Conservation (phyloP, 2,888 invertebrate genomes). For the Stegophylla sp. region DNA sequence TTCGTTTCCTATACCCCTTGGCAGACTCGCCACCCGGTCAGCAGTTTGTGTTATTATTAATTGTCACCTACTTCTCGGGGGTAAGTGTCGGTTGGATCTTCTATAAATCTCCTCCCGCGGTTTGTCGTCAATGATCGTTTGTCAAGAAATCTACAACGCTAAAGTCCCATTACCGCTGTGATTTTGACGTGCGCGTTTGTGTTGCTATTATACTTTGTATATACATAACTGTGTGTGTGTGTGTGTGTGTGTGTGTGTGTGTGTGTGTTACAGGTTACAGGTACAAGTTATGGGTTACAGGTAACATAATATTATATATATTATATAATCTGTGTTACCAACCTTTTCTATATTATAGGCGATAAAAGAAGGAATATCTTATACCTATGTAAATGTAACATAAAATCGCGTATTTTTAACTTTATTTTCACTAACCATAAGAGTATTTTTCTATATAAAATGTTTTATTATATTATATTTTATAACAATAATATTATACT, state of each 20-base stretch:
- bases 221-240: not conserved
- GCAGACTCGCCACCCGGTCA: not conserved
- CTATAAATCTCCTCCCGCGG: constrained; percentile 8
- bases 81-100: constrained; percentile 12
- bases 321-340: too few relatives aligned
- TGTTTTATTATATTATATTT: not conserved
- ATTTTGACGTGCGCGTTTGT: constrained; percentile 8
- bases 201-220: not conserved
- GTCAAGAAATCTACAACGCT: constrained; percentile 19
- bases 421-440: not conserved
- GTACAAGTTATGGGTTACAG: too few relatives aligned
- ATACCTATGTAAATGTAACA: too few relatives aligned
- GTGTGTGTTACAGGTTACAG: not conserved
- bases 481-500: not conserved
- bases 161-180: constrained; percentile 10
- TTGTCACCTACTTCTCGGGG: constrained; percentile 29
- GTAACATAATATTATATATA: too few relatives aligned
- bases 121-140: constrained; percentile 28
- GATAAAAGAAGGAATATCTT: too few relatives aligned
- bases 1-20: not conserved
- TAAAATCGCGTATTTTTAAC: not conserved
- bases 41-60: constrained; percentile 28
- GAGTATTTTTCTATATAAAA: not conserved
- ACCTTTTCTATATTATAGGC: too few relatives aligned
- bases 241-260: not conserved